Conservation (phyloP, 2,797 vertebrate species). For the Sebastiscus tertius region DNA sequence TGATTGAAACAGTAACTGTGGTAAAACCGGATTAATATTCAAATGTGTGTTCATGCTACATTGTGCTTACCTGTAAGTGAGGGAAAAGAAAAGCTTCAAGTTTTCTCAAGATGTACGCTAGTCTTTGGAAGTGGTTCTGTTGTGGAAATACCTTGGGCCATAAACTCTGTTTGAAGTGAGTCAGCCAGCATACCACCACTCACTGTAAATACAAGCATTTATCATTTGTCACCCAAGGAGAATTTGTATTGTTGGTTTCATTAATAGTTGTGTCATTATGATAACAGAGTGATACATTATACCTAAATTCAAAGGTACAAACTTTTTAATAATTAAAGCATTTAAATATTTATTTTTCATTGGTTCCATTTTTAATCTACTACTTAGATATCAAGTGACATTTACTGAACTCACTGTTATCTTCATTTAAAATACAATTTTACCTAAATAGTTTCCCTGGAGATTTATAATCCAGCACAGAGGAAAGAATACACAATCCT, state of each 20-base stretch:
- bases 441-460: constrained; percentile 47
- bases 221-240: not conserved
- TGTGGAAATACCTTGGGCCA: constrained; percentile 53
- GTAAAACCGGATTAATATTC: not conserved
- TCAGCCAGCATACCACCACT: constrained; percentile 63
- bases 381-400: not conserved
- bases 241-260: not conserved
- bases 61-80: constrained; percentile 30
- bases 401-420: not conserved
- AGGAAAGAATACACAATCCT: constrained; percentile 30
- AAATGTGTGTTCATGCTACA: not conserved
- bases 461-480: constrained; percentile 53
- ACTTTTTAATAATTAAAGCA: not conserved
- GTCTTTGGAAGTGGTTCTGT: constrained; percentile 40
- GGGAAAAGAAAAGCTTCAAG: constrained; percentile 41
- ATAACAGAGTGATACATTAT: not conserved
- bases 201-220: constrained; percentile 48
- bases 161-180: constrained; percentile 56
- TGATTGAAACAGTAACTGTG: not conserved
- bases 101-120: constrained; percentile 59
- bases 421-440: constrained; percentile 20
- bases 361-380: not conserved
- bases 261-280: not conserved
- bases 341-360: not conserved
- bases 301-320: not conserved